Conservation (phyloP, 1,140 invertebrate species). For the Colletes latitarsis region DNA sequence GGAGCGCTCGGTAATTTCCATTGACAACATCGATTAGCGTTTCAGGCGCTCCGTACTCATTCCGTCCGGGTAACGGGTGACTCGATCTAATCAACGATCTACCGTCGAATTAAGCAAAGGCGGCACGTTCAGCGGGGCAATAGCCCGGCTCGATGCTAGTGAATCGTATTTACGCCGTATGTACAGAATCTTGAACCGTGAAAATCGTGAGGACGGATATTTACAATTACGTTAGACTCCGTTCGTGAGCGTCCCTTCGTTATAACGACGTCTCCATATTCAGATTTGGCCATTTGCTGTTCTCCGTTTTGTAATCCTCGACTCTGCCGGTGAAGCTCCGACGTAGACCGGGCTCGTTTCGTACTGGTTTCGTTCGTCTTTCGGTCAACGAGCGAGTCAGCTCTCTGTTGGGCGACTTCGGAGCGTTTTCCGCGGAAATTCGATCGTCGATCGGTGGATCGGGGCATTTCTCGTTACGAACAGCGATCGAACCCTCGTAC, state of each 20-base stretch:
- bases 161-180: constrained; percentile 23
- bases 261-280: constrained; percentile 79
- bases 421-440: background rate
- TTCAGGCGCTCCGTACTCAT: background rate
- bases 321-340: constrained; percentile 70
- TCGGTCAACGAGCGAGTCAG: constrained; percentile 73
- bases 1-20: background rate
- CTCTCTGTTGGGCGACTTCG: background rate
- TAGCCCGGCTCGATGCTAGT: background rate
- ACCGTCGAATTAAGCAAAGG: constrained; percentile 14
- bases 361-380: constrained; percentile 61
- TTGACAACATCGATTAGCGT: constrained; percentile 23
- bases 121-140: background rate
- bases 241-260: constrained; percentile 42
- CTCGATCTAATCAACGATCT: constrained; percentile 3
- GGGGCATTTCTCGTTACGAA: background rate
- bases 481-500: constrained; percentile 46
- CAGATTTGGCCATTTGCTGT: constrained; percentile 70
- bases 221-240: constrained; percentile 29
- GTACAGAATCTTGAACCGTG: constrained; percentile 29
- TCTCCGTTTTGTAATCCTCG: constrained; percentile 54
- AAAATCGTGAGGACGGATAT: constrained; percentile 59
- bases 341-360: constrained; percentile 58
- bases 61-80: background rate
- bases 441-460: background rate